Percentiles rank a stretch among this genome's conserved stretches.
These are phyloP conservation scores for Papilio demoleus DNA, from an alignment of 2,888 invertebrate species.

Conservation along the genomic window DNA sequence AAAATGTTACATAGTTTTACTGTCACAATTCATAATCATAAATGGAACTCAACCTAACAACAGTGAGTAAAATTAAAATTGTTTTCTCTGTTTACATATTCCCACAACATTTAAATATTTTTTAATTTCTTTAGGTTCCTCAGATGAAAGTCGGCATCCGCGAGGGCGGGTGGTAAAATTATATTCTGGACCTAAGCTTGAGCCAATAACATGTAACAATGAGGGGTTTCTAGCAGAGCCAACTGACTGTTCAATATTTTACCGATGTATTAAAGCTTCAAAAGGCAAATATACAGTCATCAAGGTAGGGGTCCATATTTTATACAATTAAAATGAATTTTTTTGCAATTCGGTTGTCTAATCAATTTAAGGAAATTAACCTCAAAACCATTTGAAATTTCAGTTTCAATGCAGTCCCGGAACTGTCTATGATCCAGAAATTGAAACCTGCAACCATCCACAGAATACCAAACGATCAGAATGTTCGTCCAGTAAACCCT, in stretches of 20 bases:
- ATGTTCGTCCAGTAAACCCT: conserved; percentile 77
- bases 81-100: too few relatives aligned
- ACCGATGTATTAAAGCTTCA: conserved; percentile 87
- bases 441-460: conserved; percentile 88
- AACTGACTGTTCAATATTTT: conserved; percentile 88
- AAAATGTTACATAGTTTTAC: conserved; percentile 23
- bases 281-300: conserved; percentile 82
- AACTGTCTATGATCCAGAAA: conserved; percentile 88
- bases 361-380: neutral
- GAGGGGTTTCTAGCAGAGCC: conserved; percentile 90
- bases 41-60: conserved; percentile 21
- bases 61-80: conserved; percentile 29
- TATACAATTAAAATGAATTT: too few relatives aligned
- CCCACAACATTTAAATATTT: conserved; percentile 3
- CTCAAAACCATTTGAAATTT: conserved; percentile 51
- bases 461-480: conserved; percentile 86
- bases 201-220: conserved; percentile 81
- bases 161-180: conserved; percentile 68
- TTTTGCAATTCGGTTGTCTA: neutral
- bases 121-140: conserved; percentile 39
- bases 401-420: conserved; percentile 89
- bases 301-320: conserved; percentile 60
- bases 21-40: conserved; percentile 9
- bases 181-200: conserved; percentile 66
- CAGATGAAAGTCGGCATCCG: conserved; percentile 43